These are phyloP conservation scores for Pituophis catenifer DNA, from an alignment of 2,113 vertebrate species.

Conservation along the genomic window DNA sequence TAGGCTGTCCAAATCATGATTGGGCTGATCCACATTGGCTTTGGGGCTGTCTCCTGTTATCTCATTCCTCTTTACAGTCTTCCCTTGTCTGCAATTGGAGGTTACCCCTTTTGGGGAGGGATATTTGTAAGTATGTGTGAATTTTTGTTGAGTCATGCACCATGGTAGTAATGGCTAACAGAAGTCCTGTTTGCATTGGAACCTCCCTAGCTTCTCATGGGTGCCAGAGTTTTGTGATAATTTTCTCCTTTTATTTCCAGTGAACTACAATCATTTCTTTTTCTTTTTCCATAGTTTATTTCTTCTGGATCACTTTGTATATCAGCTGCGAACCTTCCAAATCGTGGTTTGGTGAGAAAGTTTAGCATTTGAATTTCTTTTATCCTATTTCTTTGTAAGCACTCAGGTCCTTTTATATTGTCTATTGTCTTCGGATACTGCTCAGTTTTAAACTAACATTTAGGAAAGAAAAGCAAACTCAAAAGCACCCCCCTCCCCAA, in stretches of 20 bases:
- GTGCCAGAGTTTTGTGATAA: accelerated
- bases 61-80: background rate
- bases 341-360: background rate
- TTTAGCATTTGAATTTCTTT: background rate
- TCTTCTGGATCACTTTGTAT: background rate
- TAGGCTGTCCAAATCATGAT: too few species aligned
- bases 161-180: accelerated
- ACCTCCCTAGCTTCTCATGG: accelerated
- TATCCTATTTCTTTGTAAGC: background rate
- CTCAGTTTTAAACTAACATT: background rate
- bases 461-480: background rate
- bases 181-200: too few species aligned
- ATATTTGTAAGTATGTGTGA: too few species aligned
- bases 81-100: background rate
- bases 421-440: background rate
- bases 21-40: too few species aligned
- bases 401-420: accelerated
- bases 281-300: background rate
- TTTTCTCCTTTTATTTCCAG: too few species aligned
- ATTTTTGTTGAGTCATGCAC: background rate
- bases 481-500: background rate
- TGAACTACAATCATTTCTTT: too few species aligned
- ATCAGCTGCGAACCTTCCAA: background rate
- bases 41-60: too few species aligned
- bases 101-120: background rate